Conservation (phyloP, 2,888 invertebrate genomes). For the Cataglyphis rosenhaueri region DNA sequence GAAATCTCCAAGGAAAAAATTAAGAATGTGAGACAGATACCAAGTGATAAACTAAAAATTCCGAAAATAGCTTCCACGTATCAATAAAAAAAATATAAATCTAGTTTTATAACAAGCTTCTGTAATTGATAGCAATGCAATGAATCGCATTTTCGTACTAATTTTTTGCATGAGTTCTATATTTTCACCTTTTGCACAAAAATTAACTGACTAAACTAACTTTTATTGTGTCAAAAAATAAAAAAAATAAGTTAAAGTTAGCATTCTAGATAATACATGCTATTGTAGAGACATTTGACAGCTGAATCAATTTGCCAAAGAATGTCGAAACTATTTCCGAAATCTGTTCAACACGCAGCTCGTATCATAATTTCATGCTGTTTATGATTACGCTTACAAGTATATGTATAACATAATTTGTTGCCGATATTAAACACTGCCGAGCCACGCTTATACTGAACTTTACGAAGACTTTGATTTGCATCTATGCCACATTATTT, state of each 20-base stretch:
- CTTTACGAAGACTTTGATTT: conserved; percentile 28
- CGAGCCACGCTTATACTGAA: conserved; percentile 59
- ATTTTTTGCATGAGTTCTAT: background rate
- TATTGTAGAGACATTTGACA: conserved; percentile 11
- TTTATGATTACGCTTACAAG: conserved; percentile 46
- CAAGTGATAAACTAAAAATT: conserved; percentile 42
- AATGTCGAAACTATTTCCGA: background rate
- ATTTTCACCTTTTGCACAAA: background rate
- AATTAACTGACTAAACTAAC: background rate
- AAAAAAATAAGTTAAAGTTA: background rate
- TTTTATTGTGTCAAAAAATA: background rate
- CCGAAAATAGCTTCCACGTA: conserved; percentile 2
- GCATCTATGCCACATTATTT: conserved; percentile 45
- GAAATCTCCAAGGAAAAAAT: conserved; percentile 1
- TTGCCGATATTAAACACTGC: conserved; percentile 69
- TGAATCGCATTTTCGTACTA: background rate
- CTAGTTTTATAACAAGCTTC: background rate
- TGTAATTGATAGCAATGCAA: conserved; percentile 20
- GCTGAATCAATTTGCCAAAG: background rate
- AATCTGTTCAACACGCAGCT: background rate
- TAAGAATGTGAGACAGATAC: conserved; percentile 11
- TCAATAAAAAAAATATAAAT: conserved; percentile 15
- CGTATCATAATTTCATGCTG: conserved; percentile 35
- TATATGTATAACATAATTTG: conserved; percentile 18
- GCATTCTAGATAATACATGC: background rate